Evolutionary conservation across 2,797 vertebrate genomes (phyloP).

Genomic region (Threskiornis aethiopicus): DNA sequence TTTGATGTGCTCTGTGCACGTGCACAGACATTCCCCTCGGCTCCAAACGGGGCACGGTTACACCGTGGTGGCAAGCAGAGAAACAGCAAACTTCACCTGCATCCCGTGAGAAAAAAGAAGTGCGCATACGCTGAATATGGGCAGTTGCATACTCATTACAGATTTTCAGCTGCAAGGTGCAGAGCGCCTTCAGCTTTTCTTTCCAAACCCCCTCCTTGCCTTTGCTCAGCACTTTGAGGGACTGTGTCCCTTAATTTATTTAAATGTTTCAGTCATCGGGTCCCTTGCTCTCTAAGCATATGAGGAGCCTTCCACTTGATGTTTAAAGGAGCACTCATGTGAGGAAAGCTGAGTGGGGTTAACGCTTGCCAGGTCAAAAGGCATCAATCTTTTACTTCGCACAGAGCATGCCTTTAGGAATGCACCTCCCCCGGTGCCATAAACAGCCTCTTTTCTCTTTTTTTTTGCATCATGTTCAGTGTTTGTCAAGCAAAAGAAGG

Average conservation of each 20-base stretch:
- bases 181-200: not conserved
- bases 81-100: not conserved
- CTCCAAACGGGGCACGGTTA: not conserved
- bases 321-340: not conserved
- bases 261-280: not conserved
- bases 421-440: not conserved
- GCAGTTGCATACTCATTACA: not conserved
- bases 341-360: not conserved
- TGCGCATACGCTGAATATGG: accelerated
- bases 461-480: not conserved
- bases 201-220: not conserved
- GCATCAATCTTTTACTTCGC: not conserved
- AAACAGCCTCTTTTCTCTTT: not conserved
- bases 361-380: not conserved
- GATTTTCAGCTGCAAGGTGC: not conserved
- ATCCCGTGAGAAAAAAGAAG: not conserved
- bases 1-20: not conserved
- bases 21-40: not conserved
- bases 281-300: not conserved
- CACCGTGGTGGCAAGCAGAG: not conserved
- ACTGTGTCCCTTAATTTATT: not conserved
- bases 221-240: not conserved
- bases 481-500: not conserved
- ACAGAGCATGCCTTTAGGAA: not conserved
- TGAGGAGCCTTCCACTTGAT: not conserved